Percentiles rank a stretch among this genome's conserved stretches.
Conservation (phyloP, 1,140 invertebrate genomes). For the Drosophila nannoptera region DNA sequence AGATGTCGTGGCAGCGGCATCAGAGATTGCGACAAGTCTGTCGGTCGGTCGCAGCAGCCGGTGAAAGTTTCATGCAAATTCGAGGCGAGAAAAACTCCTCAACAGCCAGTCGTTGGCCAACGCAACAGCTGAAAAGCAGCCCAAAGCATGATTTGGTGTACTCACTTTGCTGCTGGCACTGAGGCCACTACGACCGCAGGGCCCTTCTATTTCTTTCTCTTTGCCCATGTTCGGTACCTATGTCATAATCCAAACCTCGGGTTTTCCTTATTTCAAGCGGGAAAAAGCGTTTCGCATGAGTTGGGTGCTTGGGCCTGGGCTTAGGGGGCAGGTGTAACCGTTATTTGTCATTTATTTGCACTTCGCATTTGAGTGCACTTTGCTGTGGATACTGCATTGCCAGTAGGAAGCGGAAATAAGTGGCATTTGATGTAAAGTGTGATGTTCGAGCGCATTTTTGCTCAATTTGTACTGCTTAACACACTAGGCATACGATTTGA, state of each 20-base stretch:
- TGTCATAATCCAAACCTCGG: constrained; percentile 54
- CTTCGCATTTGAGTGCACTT: constrained; percentile 54
- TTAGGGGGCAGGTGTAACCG: constrained; percentile 27
- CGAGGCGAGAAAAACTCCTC: constrained; percentile 50
- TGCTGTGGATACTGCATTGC: background rate
- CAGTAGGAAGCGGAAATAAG: constrained; percentile 69
- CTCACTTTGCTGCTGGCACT: constrained; percentile 11
- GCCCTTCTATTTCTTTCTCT: constrained; percentile 30
- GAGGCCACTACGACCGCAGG: constrained; percentile 4
- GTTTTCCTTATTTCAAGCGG: constrained; percentile 48
- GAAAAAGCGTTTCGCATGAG: constrained; percentile 53
- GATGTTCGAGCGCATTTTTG: constrained; percentile 47
- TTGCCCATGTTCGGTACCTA: constrained; percentile 20
- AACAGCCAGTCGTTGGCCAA: background rate
- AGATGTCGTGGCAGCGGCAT: constrained; percentile 5
- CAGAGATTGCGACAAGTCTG: constrained; percentile 19
- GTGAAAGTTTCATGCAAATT: constrained; percentile 76
- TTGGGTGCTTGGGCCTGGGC: constrained; percentile 36
- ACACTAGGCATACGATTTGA: constrained; percentile 12
- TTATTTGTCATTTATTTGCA: constrained; percentile 73
- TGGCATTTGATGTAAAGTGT: constrained; percentile 38
- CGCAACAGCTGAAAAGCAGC: constrained; percentile 3
- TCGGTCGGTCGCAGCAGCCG: constrained; percentile 37
- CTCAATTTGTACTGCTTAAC: constrained; percentile 28
- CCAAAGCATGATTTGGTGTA: constrained; percentile 20